phyloP scores from a whole-genome alignment of 1,140 invertebrate species.

The Hylaeus anthracinus region DNA sequence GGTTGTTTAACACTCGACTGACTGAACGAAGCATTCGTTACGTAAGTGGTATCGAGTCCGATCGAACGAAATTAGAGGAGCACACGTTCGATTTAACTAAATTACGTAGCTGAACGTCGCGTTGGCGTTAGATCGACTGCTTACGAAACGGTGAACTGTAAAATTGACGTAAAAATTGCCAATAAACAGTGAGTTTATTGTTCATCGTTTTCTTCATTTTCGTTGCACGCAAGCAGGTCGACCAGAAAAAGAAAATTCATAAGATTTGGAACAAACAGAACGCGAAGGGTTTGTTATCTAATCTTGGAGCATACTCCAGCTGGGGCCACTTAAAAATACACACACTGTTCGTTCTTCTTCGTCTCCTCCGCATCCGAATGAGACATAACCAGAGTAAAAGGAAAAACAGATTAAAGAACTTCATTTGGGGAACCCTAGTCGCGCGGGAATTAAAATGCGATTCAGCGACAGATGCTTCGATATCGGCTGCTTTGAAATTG shows the following conservation, averaged over 20 bases:
- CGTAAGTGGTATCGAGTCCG: neutral
- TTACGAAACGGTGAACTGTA: slow-evolving; percentile 17
- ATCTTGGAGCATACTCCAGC: slow-evolving; percentile 58
- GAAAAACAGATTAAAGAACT: slow-evolving; percentile 21
- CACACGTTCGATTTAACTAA: neutral
- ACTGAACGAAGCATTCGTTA: no score
- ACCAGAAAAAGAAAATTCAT: slow-evolving; percentile 10
- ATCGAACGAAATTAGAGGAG: neutral
- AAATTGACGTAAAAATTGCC: neutral
- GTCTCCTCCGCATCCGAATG: neutral
- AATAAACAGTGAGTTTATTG: neutral
- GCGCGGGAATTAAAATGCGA: slow-evolving; percentile 4
- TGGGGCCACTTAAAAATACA: slow-evolving; percentile 62
- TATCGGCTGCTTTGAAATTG: neutral
- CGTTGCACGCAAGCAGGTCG: no score
- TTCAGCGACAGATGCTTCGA: neutral
- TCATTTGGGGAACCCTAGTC: neutral
- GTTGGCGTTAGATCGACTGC: slow-evolving; percentile 2
- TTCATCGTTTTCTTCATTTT: neutral
- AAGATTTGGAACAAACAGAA: slow-evolving; percentile 32
- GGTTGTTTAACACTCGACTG: no score
- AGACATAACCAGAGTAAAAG: neutral
- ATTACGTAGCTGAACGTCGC: neutral
- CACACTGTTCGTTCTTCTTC: slow-evolving; percentile 18
- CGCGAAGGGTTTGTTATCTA: slow-evolving; percentile 55